A percentile compares a stretch with the other conserved stretches of the same genome.
phyloP scores from a whole-genome alignment of 2,113 vertebrate species.

The Lates calcarifer region DNA sequence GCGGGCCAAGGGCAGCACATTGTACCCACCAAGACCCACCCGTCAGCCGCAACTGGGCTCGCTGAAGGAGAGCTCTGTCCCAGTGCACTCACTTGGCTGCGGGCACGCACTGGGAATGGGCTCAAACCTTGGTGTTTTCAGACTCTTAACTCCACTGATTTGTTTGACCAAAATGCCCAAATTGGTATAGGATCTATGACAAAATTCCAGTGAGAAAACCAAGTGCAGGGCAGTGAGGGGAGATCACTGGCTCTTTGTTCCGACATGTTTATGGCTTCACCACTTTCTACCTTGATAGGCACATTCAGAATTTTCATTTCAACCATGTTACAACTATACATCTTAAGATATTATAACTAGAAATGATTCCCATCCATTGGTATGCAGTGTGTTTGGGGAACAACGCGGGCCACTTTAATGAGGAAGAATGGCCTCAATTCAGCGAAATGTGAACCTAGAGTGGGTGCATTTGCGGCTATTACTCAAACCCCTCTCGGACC shows the following conservation, averaged over 20 bases:
- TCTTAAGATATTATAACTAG: constrained; percentile 39
- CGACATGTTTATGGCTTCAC: constrained; percentile 48
- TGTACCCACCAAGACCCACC: constrained; percentile 60
- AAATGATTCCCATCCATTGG: constrained; percentile 48
- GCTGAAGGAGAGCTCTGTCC: constrained; percentile 79
- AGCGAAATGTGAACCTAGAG: constrained; percentile 75
- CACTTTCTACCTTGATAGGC: constrained; percentile 41
- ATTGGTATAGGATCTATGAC: constrained; percentile 63
- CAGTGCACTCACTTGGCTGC: constrained; percentile 58
- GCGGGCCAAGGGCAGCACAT: constrained; percentile 65
- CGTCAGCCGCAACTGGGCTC: constrained; percentile 49
- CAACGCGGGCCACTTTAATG: constrained; percentile 61
- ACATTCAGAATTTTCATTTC: constrained; percentile 27
- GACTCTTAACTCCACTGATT: constrained; percentile 74
- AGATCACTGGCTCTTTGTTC: constrained; percentile 55
- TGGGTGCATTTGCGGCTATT: constrained; percentile 62
- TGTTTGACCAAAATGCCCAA: constrained; percentile 75
- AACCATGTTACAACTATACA: constrained; percentile 28
- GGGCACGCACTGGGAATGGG: constrained; percentile 55
- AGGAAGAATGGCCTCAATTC: constrained; percentile 75
- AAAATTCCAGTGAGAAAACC: constrained; percentile 64
- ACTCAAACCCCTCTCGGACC: constrained; percentile 64
- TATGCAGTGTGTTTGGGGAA: constrained; percentile 38
- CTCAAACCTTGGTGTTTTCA: constrained; percentile 74
- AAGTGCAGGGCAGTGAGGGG: constrained; percentile 33